Base-by-base conservation (phyloP, 2,888 invertebrate genomes). In the Muscina levida region DNA sequence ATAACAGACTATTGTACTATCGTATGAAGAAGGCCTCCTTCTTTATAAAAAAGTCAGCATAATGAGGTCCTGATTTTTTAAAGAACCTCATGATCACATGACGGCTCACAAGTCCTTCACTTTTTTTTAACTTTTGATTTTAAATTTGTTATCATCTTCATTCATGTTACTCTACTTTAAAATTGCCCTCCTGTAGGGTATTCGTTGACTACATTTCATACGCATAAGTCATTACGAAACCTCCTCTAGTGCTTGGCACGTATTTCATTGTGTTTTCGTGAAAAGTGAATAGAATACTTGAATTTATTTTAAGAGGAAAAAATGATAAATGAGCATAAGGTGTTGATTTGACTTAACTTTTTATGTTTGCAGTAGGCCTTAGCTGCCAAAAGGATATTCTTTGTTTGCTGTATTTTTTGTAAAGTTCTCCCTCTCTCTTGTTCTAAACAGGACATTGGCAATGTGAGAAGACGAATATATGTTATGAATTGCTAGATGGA, bases 311-410 rank as follows among this genome's bases (percentile, higher is more conserved):
- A 13, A 17, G 19, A 42, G 3, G 42, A 19, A 56, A 53, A 75
- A 75, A 81, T 81, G 81, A 81, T 81, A 81, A 81, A 81, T 81
- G 81, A 81, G 74, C 62, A 37, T 39, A 71, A 81, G 81, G 81
- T 81, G 81, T 81, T 81, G 77, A 77, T 81, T 67, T 81, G 81
- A 77, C 77, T 81, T 31, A 5, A 8, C 8, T 31, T 31, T 31
- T 81, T 59, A 51, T 75, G 66, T 57, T 8, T 46, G 17, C 4
- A 68, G 59, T 24, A 44, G 74, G 31, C 71, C 57, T 67, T 19
- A 46, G 59, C 71, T 53, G 72, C 37, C 72, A 65, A 77, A n/a
- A 72, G 74, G 67, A 68, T 72, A 73, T 65, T 72, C n/a, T n/a
- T n/a, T n/a, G n/a, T n/a, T n/a, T n/a, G n/a, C n/a, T n/a, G n/a